Base-by-base conservation (phyloP, 2,113 vertebrate genomes). In the Python bivittatus region DNA sequence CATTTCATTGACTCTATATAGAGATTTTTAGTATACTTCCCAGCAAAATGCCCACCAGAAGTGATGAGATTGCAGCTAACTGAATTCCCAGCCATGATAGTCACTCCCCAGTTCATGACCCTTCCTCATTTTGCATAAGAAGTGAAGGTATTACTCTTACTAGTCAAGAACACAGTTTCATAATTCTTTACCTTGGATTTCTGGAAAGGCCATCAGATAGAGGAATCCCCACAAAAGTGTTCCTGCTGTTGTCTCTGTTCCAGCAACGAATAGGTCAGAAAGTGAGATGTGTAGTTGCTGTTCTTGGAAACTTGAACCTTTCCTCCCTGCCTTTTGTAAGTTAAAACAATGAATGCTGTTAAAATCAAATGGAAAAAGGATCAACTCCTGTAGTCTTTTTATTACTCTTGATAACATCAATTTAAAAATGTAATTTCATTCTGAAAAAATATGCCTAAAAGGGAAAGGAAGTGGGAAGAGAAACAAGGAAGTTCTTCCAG, bases 231-330 rank as follows among this genome's bases (percentile, higher is more conserved):
- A 92, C n/a, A 88, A 44, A 87, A 93, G 22, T 11, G 25, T 91
- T 29, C 88, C 27, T 48, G 58, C 12, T 4, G 56, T 79, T 0
- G 88, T 91, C 61, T 96, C 94, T 53, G 84, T 79, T 25, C 88
- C 94, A 72, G 54, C 88, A n/a, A 53, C 0, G 33, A 96, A 91
- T 7, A 91, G 90, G 38, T 15, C 83, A 6, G 23, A 2, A 25
- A 93, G 44, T 44, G 42, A 57, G 3, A 57, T 57, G 33, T 92
- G 33, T 9, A 96, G 56, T 54, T 92, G 86, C 7, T 93, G 68
- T 27, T 92, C 91, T 54, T 90, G 79, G 79, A 95, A 94, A 27
- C 79, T 85, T 17, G 57, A 13, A 27, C 89, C 90, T 90, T 91
- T 52, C 33, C 86, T 89, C 58, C 89, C 58, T 11, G 29, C 42